Conservation (phyloP, 2,113 vertebrate species). For the Myotis brandtii region DNA sequence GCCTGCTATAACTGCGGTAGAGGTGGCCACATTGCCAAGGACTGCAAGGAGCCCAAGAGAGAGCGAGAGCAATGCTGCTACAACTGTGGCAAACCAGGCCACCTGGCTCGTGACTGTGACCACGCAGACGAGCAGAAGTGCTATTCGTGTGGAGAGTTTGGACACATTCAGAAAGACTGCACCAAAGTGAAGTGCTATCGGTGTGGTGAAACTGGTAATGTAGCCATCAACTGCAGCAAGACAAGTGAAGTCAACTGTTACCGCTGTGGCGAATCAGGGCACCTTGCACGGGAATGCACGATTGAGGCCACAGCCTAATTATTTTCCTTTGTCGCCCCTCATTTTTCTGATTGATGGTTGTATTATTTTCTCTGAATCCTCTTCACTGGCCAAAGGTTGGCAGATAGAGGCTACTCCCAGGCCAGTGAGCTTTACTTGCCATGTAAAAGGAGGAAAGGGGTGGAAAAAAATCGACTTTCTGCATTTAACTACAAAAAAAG, state of each 20-base stretch:
- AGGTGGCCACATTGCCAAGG: conserved; percentile 98
- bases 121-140: conserved; percentile 99
- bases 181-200: conserved; percentile 99
- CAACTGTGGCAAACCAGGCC: conserved; percentile 98
- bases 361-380: conserved; percentile 99
- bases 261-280: conserved; percentile 98
- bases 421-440: conserved; percentile 98
- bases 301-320: conserved; percentile 98
- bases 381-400: conserved; percentile 99
- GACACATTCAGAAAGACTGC: conserved; percentile 99
- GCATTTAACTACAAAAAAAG: conserved; percentile 99
- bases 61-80: conserved; percentile 99
- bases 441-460: conserved; percentile 98
- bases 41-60: conserved; percentile 99
- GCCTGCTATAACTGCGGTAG: conserved; percentile 99
- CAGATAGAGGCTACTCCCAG: conserved; percentile 95
- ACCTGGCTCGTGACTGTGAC: conserved; percentile 98
- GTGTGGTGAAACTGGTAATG: conserved; percentile 99
- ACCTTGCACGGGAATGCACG: conserved; percentile 99
- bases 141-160: conserved; percentile 98
- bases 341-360: conserved; percentile 99
- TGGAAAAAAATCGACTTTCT: conserved; percentile 96
- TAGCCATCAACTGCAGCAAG: conserved; percentile 99
- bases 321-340: conserved; percentile 97
- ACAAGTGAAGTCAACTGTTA: conserved; percentile 99